Percentiles rank a stretch among this genome's conserved stretches.
These are phyloP conservation scores for Capreolus pygargus DNA, from an alignment of 2,113 vertebrate genomes.

Conservation along the genomic window DNA sequence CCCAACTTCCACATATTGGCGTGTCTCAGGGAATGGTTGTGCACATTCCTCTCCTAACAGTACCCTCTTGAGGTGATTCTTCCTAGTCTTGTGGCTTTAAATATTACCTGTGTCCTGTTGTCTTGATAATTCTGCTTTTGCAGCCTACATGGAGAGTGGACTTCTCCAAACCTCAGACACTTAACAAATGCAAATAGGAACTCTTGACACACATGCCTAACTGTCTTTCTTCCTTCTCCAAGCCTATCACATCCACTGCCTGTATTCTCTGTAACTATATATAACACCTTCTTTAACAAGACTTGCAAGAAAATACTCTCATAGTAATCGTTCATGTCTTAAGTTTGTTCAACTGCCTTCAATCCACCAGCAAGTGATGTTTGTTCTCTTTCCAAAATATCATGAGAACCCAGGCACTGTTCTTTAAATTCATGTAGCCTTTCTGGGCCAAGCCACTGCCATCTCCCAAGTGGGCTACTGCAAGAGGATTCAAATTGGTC, in stretches of 20 bases:
- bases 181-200: background rate
- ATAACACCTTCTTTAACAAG: background rate
- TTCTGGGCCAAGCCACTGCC: background rate
- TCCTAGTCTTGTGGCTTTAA: background rate
- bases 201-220: background rate
- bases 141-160: background rate
- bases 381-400: background rate
- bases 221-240: background rate
- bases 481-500: background rate
- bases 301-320: background rate
- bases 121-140: background rate
- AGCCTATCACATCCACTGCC: background rate
- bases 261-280: background rate
- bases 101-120: background rate
- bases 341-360: background rate
- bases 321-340: background rate
- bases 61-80: background rate
- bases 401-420: background rate
- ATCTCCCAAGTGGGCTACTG: background rate
- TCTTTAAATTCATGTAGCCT: background rate
- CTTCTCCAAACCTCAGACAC: background rate
- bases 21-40: background rate
- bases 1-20: background rate
- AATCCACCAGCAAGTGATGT: background rate
- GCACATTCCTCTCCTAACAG: background rate